Evolutionary conservation across 1,140 invertebrate species (phyloP), one percentile per base, ranked within the genome.

Genomic region (Drosophila paulistorum): DNA sequence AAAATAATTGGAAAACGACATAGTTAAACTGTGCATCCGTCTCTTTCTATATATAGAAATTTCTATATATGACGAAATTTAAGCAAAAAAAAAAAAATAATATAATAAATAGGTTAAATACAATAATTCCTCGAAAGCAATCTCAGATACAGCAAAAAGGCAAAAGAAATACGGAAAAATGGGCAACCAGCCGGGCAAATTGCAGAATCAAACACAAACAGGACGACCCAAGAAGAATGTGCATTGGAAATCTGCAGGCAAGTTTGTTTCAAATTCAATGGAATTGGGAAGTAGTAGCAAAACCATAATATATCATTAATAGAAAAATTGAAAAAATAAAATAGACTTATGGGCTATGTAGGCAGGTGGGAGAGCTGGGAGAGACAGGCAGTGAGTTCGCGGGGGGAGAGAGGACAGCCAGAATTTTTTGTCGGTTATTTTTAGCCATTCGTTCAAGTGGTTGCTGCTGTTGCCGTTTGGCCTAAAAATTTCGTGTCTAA

Each of bases 171-270:
- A 10, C 3, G 9, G 23, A 1, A 59, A 59, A 37, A 92, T 92
- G 91, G 91, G 91, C 69, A 92, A 92, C 87, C 91, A 92, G 75
- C 85, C 87, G 68, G 87, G 91, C 60, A 92, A 92, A 74, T 78
- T 90, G 62, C 91, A 92, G 66, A 65, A 83, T 10, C 75, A 87
- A 67, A 69, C 69, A 17, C 89, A 90, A 41, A 81, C 80, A 76
- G 79, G 81, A 82, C 94, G 94, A 81, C 93, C 94, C 79, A 94
- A 94, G 78, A 95, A 95, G 92, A 94, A 94, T 93, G 94, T 95
- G 65, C 94, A 94, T 92, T 95, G 94, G 94, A 95, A 95, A 92
- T 93, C 94, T 59, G 94, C 95, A 95, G 95, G 95, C 95, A 94
- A 90, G 74, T 75, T 60, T 39, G 6, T 20, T 51, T 4, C 17